A percentile compares a stretch with the other conserved stretches of the same genome.
These are phyloP conservation scores for Anabas testudineus DNA, from an alignment of 2,797 vertebrate species.

Conservation along the genomic window DNA sequence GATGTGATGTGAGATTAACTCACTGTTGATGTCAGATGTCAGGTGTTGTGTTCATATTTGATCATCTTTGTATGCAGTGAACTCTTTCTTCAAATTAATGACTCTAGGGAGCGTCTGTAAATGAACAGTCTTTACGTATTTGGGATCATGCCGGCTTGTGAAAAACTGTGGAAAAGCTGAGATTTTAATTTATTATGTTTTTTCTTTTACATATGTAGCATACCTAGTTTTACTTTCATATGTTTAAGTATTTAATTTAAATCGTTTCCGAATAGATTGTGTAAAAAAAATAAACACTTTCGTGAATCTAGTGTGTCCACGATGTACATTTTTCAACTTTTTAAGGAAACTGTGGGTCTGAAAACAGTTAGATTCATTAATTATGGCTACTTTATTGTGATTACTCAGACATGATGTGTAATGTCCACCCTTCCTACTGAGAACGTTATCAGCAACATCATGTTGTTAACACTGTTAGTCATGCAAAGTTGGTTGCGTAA, in stretches of 20 bases:
- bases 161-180: not conserved
- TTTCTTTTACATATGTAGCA: conserved; percentile 14
- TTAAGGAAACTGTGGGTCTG: not conserved
- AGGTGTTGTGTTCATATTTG: conserved; percentile 20
- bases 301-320: not conserved
- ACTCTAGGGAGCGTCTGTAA: conserved; percentile 2
- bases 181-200: not conserved
- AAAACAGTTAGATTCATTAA: not conserved
- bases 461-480: not conserved
- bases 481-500: conserved; percentile 10
- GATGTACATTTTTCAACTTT: not conserved
- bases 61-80: conserved; percentile 20
- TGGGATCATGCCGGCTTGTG: conserved; percentile 21
- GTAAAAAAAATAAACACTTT: conserved; percentile 65
- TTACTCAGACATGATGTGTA: not conserved
- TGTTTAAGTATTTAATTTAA: conserved; percentile 65
- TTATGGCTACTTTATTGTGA: not conserved
- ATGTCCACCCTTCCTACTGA: too few relatives aligned
- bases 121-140: conserved; percentile 12
- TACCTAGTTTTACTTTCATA: conserved; percentile 20
- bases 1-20: conserved; percentile 17
- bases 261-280: conserved; percentile 26
- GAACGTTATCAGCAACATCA: too few relatives aligned
- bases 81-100: conserved; percentile 1
- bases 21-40: conserved; percentile 24